A percentile compares a stretch with the other conserved stretches of the same genome.
These are phyloP conservation scores for Stramonita haemastoma DNA, from an alignment of 2,888 invertebrate genomes.

Conservation along the genomic window DNA sequence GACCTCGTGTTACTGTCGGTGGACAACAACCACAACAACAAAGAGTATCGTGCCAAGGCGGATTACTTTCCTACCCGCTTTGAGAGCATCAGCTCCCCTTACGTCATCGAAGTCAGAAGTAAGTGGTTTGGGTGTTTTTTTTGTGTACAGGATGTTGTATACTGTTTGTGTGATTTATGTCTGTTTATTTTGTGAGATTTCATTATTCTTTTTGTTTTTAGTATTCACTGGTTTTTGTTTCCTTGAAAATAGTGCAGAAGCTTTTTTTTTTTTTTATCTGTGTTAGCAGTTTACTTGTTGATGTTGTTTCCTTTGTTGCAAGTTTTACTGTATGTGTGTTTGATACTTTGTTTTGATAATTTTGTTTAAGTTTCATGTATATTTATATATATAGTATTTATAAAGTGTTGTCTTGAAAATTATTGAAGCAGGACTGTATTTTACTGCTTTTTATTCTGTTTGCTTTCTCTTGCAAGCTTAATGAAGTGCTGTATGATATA, in stretches of 20 bases:
- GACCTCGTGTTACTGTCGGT: conserved; percentile 71
- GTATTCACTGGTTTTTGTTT: too few species aligned
- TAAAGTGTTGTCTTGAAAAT: background rate
- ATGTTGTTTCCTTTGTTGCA: too few species aligned
- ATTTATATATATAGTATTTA: background rate
- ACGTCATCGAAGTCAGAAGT: conserved; percentile 61
- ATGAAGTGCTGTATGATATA: background rate
- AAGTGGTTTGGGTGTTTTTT: conserved; percentile 36
- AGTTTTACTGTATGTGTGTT: too few species aligned
- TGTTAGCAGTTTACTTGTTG: too few species aligned
- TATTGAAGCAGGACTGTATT: background rate
- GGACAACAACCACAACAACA: conserved; percentile 55
- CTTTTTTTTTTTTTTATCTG: too few species aligned
- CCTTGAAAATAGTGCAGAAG: too few species aligned
- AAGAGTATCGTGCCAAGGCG: conserved; percentile 64
- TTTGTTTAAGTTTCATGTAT: background rate
- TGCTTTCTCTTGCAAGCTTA: conserved; percentile 7
- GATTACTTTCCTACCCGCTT: conserved; percentile 54
- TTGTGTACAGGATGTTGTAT: too few species aligned
- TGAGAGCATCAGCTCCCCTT: conserved; percentile 53
- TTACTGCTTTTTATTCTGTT: background rate
- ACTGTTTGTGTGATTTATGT: too few species aligned
- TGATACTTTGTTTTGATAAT: too few species aligned
- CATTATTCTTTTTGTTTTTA: too few species aligned
- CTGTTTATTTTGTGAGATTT: too few species aligned